Base-by-base conservation (phyloP, 2,113 vertebrate species). In the Elephas maximus region DNA sequence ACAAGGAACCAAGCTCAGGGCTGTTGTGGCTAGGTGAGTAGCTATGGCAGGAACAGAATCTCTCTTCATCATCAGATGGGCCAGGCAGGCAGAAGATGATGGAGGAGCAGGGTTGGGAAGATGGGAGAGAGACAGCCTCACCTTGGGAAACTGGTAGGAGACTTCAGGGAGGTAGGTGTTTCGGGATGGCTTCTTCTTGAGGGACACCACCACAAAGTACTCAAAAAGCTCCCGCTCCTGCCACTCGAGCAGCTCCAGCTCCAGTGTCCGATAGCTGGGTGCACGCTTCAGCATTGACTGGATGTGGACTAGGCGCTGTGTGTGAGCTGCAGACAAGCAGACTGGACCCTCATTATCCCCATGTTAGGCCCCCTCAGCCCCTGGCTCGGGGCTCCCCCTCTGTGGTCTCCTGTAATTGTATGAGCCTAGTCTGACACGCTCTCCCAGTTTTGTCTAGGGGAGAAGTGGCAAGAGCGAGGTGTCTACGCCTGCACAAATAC, bases 111-210 rank as follows among this genome's bases (percentile, higher is more conserved):
- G 76, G 8, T 5, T 20, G 74, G 30, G 37, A 18, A 1, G 18
- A 41, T 6, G 11, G 21, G 28, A 45, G 4, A 62, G 37, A 94
- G 79, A 82, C 28, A n/a, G 51, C 81, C 97, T 98, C 98, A 99
- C 99, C 99, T 99, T 99, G 48, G 99, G 99, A 98, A 99, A 99
- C 98, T 99, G 99, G 98, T 99, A 99, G 12, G 99, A 99, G 98
- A 99, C 99, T 98, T 99, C 99, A 2, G 99, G 99, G 86, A 99
- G 98, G 97, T 99, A 99, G 69, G 99, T 99, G 98, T 99, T 99
- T 98, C 99, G 99, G 97, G 99, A 99, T 7, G 99, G 99, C 98
- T 99, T 99, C 99, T 99, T 99, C 99, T 99, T 99, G 97, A 99
- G 98, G 33, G 99, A 99, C 92, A 99, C 99, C 74, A 99, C 99